Conservation (phyloP, 2,888 invertebrate species). For the Drosophila testacea region DNA sequence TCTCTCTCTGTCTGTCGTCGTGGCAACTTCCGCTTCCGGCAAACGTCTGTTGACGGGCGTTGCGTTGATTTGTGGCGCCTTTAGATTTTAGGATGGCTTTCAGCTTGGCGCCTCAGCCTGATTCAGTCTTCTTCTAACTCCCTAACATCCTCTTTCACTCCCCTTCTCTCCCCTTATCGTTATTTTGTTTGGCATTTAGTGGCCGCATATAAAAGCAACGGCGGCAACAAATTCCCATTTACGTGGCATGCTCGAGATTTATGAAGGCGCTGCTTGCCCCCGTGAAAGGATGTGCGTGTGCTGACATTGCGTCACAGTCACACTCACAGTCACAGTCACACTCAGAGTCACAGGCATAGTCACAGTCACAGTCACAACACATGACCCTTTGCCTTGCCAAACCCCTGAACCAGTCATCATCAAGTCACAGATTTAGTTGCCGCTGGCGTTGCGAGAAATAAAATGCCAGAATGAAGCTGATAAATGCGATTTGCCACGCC, state of each 20-base stretch:
- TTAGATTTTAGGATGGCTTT: slow-evolving; percentile 46
- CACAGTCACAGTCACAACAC: too few relatives aligned
- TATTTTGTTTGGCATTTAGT: slow-evolving; percentile 71
- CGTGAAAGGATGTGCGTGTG: slow-evolving; percentile 64
- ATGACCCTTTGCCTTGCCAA: too few relatives aligned
- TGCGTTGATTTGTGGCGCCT: slow-evolving; percentile 73
- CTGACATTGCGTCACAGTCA: slow-evolving; percentile 56
- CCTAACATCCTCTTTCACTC: background rate
- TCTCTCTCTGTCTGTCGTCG: slow-evolving; percentile 22
- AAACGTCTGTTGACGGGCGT: slow-evolving; percentile 50
- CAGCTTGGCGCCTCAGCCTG: slow-evolving; percentile 20
- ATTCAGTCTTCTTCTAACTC: background rate
- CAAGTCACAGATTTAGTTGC: slow-evolving; percentile 65
- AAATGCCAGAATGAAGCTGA: slow-evolving; percentile 76
- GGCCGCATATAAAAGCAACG: slow-evolving; percentile 58
- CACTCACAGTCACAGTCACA: background rate
- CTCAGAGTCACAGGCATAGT: background rate
- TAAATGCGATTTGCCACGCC: slow-evolving; percentile 77
- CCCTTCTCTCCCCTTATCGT: slow-evolving; percentile 2
- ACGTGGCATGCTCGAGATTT: slow-evolving; percentile 71
- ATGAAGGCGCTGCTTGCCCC: slow-evolving; percentile 38
- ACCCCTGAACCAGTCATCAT: background rate
- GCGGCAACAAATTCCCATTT: slow-evolving; percentile 72
- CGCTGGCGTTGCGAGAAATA: slow-evolving; percentile 55
- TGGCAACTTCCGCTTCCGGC: slow-evolving; percentile 75